Evolutionary conservation across 2,113 vertebrate species (phyloP).

Genomic region (Microcebus murinus): DNA sequence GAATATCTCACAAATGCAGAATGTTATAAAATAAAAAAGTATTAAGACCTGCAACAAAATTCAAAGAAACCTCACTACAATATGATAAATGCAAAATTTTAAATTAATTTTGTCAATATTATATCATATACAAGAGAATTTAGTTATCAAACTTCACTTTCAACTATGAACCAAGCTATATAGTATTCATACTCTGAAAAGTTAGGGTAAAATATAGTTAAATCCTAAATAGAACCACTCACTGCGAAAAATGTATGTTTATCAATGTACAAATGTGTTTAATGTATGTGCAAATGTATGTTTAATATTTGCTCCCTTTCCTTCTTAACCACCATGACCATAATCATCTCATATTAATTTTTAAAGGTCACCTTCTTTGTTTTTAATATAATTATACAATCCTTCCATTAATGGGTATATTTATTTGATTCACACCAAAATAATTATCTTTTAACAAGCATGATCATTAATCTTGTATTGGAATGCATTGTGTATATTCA

Average conservation of each 20-base stretch:
- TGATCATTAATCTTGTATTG: background rate
- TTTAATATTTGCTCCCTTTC: background rate
- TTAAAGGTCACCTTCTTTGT: background rate
- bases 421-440: background rate
- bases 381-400: conserved; percentile 9
- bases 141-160: background rate
- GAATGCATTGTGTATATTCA: background rate
- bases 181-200: background rate
- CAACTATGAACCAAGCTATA: background rate
- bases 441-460: background rate
- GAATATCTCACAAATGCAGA: background rate
- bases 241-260: background rate
- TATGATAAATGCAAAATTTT: background rate
- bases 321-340: background rate
- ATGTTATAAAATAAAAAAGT: background rate
- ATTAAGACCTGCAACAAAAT: background rate
- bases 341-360: background rate
- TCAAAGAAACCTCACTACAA: background rate
- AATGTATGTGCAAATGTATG: background rate
- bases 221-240: background rate
- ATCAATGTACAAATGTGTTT: background rate
- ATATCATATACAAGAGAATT: background rate
- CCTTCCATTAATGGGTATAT: background rate
- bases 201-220: background rate
- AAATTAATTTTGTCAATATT: background rate